Conservation (phyloP, 2,797 vertebrate genomes). For the Ctenosaura bakeri region DNA sequence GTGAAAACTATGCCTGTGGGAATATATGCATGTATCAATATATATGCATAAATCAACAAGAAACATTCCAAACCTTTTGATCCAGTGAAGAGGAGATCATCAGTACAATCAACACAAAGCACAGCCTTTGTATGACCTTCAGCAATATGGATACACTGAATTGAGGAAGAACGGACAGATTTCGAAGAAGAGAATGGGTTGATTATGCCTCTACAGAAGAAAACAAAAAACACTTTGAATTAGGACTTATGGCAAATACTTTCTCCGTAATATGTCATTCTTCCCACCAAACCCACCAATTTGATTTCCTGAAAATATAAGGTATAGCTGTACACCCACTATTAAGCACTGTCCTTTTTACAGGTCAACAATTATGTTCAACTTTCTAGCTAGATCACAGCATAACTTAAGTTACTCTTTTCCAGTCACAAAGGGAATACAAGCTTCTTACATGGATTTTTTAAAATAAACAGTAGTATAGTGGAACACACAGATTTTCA, state of each 20-base stretch:
- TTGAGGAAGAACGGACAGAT: constrained; percentile 77
- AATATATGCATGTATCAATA: not conserved
- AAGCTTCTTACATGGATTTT: not conserved
- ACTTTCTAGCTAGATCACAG: not conserved
- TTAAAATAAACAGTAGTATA: not conserved
- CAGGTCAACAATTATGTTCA: not conserved
- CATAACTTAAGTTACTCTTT: not conserved
- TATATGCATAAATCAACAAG: not conserved
- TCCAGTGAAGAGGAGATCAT: constrained; percentile 97
- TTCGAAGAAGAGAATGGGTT: constrained; percentile 87
- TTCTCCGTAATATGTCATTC: not conserved
- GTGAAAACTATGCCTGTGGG: not conserved
- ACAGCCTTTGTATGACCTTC: constrained; percentile 97
- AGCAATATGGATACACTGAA: constrained; percentile 91
- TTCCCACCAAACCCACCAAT: no score
- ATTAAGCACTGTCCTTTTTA: no score
- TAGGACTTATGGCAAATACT: not conserved
- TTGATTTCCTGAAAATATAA: not conserved
- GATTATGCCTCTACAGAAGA: constrained; percentile 88
- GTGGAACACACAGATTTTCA: not conserved
- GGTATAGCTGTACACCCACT: constrained; percentile 17
- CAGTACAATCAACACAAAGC: constrained; percentile 93
- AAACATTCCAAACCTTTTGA: constrained; percentile 89
- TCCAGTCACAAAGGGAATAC: not conserved
- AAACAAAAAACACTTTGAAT: constrained; percentile 45